These are phyloP conservation scores for Leucophenga varia DNA, from an alignment of 1,140 invertebrate species.

Conservation along the genomic window DNA sequence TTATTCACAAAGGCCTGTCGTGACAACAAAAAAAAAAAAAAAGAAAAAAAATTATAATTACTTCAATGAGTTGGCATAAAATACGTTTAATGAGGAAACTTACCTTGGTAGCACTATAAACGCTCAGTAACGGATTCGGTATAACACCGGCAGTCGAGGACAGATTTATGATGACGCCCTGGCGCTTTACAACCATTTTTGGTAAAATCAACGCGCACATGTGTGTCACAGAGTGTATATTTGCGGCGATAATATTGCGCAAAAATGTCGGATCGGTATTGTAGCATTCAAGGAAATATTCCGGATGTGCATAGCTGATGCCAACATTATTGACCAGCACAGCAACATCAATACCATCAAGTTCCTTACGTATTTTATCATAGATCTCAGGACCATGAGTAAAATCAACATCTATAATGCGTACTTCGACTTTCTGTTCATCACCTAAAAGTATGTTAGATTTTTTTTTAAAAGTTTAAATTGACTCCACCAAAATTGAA, in stretches of 20 bases:
- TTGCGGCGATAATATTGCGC: slow-evolving; percentile 70
- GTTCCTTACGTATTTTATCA: slow-evolving; percentile 71
- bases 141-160: slow-evolving; percentile 80
- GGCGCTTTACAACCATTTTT: slow-evolving; percentile 79
- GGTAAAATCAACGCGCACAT: slow-evolving; percentile 87
- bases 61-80: not conserved
- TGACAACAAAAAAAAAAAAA: not conserved
- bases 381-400: slow-evolving; percentile 73
- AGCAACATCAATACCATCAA: slow-evolving; percentile 82
- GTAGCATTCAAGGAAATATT: slow-evolving; percentile 74
- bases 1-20: slow-evolving; percentile 79
- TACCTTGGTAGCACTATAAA: slow-evolving; percentile 90
- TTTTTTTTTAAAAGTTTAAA: too few species aligned
- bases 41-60: not conserved
- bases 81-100: slow-evolving; percentile 3
- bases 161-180: slow-evolving; percentile 90
- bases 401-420: slow-evolving; percentile 84
- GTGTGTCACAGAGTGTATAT: slow-evolving; percentile 72
- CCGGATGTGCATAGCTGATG: slow-evolving; percentile 84
- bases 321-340: slow-evolving; percentile 96
- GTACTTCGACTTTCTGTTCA: slow-evolving; percentile 76
- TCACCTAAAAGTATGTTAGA: slow-evolving; percentile 60
- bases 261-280: slow-evolving; percentile 61
- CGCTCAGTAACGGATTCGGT: slow-evolving; percentile 79
- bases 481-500: too few species aligned